Base-by-base conservation (phyloP, 2,113 vertebrate genomes). In the Mobula birostris region DNA sequence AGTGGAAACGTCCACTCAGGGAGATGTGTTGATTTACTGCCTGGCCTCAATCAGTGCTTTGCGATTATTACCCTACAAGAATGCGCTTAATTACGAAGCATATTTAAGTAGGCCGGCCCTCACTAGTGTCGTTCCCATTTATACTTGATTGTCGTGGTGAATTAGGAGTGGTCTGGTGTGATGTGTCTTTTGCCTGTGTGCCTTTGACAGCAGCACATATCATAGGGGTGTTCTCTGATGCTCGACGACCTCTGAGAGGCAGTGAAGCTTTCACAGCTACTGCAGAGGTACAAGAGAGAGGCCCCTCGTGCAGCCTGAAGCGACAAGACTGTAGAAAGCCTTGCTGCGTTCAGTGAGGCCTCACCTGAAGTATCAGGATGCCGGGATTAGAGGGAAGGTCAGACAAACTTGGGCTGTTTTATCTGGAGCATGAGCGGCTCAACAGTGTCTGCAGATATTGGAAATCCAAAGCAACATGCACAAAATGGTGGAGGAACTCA, bases 1-100 rank as follows among this genome's bases (percentile, higher is more conserved):
- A 94, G 94, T 94, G 82, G 94, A 95, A 95, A 90, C 94, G 87
- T 76, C 74, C 36, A 91, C 94, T 95, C 95, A 94, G 83, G 95
- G 94, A 94, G 95, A 96, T 94, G 94, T 93, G 94, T 6, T 94
- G 87, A 96, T 94, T 95, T 88, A 94, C 94, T 74, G 95, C 95
- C 94, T 80, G 61, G 85, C 95, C 94, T 82, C 91, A 70, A 48
- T 9, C 21, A 48, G 94, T 48, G 32, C n/a, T 92, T 76, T 80
- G 94, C 94, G 94, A 66, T 2, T 78, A 91, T 95, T 94, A 95
- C 94, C 94, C 94, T 94, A 94, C 94, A 94, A 95, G 94, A 74
- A 3, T 32, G 32, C 68, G 94, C 19, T 95, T 95, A 95, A 85
- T 94, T 93, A 94, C 76, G 95, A 96, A 95, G 0, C 1, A 79